phyloP scores from a whole-genome alignment of 2,113 vertebrate genomes.

The Mesembrinibis cayennensis region DNA sequence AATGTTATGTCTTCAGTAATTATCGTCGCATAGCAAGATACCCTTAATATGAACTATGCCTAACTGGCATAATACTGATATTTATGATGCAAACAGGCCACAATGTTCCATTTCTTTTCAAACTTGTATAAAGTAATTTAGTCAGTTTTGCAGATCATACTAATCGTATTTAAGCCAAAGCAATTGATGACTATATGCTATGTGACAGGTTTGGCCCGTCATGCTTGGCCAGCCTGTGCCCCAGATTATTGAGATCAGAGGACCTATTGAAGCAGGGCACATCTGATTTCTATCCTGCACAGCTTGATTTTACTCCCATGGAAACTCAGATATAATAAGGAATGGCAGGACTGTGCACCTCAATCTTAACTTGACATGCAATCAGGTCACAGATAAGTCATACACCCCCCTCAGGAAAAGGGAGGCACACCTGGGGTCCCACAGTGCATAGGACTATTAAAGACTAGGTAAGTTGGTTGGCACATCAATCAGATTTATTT shows the following conservation, averaged over 20 bases:
- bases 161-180: not conserved
- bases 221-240: not conserved
- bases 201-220: not conserved
- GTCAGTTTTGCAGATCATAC: not conserved
- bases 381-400: not conserved
- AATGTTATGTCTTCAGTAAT: not conserved
- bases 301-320: not conserved
- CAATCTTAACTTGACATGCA: not conserved
- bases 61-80: not conserved
- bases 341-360: not conserved
- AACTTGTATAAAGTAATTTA: not conserved
- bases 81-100: not conserved
- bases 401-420: fast-evolving
- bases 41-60: not conserved
- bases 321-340: not conserved
- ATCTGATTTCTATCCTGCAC: not conserved
- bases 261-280: not conserved
- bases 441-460: not conserved
- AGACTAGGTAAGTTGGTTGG: not conserved
- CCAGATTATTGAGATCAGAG: not conserved
- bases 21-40: not conserved
- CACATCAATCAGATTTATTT: not conserved
- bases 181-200: not conserved
- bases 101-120: not conserved
- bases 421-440: not conserved